Percentiles rank a stretch among this genome's conserved stretches.
These are phyloP conservation scores for Tenthredo scrophulariae DNA, from an alignment of 2,888 invertebrate genomes.

Conservation along the genomic window DNA sequence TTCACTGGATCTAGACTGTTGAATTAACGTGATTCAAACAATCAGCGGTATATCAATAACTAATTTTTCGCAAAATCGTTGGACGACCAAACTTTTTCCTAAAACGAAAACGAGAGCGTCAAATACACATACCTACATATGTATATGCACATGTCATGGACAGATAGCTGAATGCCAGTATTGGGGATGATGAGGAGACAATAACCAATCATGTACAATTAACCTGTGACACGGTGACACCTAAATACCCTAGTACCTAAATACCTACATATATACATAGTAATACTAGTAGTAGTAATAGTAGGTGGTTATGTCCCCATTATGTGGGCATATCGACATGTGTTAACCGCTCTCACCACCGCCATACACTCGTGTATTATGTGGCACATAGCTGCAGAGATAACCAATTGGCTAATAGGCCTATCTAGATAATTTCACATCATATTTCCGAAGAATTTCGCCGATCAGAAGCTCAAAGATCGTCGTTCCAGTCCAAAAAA, in stretches of 20 bases:
- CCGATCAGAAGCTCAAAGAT: background rate
- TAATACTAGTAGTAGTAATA: slow-evolving; percentile 26
- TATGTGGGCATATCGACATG: slow-evolving; percentile 77
- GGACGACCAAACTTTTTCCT: background rate
- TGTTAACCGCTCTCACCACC: slow-evolving; percentile 70
- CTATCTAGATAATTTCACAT: slow-evolving; percentile 60
- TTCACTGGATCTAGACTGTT: no score
- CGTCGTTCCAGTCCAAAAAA: background rate
- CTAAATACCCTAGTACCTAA: slow-evolving; percentile 27
- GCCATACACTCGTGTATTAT: slow-evolving; percentile 62
- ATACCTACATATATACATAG: slow-evolving; percentile 69
- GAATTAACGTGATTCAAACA: no score
- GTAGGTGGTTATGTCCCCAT: slow-evolving; percentile 75
- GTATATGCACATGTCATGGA: background rate
- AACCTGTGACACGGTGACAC: slow-evolving; percentile 74
- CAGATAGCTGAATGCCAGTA: background rate
- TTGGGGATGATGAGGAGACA: slow-evolving; percentile 66
- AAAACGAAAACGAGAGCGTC: background rate
- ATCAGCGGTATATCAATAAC: no score
- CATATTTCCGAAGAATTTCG: background rate
- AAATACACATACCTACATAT: background rate
- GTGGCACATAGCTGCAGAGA: slow-evolving; percentile 2
- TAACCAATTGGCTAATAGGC: slow-evolving; percentile 69
- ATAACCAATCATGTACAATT: slow-evolving; percentile 77
- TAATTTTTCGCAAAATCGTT: no score